Conservation (phyloP, 2,113 vertebrate genomes). For the Oceanodroma tethys region DNA sequence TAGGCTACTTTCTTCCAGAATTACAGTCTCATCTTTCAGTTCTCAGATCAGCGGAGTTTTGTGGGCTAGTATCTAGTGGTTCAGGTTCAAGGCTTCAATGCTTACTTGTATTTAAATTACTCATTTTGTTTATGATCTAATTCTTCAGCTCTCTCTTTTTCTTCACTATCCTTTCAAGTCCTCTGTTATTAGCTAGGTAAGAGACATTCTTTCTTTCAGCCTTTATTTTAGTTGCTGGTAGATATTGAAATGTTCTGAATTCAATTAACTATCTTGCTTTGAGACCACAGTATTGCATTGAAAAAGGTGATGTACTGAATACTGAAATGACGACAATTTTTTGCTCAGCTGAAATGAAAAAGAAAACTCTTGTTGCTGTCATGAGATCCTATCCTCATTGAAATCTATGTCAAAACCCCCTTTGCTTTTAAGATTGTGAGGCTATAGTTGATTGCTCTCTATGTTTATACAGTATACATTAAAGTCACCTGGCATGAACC, state of each 20-base stretch:
- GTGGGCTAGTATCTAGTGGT: not conserved
- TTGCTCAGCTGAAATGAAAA: not conserved
- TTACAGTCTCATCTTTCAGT: not conserved
- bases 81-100: not conserved
- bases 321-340: not conserved
- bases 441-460: not conserved
- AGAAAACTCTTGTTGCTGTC: not conserved
- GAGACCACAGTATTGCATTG: not conserved
- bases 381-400: not conserved
- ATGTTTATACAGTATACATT: not conserved
- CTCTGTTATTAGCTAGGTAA: not conserved
- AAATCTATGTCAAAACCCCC: not conserved
- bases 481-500: not conserved
- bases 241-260: not conserved
- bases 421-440: not conserved
- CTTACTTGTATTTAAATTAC: not conserved
- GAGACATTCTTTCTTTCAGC: not conserved
- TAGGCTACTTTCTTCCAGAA: not conserved
- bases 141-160: not conserved
- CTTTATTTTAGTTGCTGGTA: not conserved
- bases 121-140: not conserved
- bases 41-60: not conserved
- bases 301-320: not conserved
- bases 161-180: not conserved
- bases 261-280: not conserved